Evolutionary conservation across 2,113 vertebrate species (phyloP).

Genomic region (Panthera tigris): DNA sequence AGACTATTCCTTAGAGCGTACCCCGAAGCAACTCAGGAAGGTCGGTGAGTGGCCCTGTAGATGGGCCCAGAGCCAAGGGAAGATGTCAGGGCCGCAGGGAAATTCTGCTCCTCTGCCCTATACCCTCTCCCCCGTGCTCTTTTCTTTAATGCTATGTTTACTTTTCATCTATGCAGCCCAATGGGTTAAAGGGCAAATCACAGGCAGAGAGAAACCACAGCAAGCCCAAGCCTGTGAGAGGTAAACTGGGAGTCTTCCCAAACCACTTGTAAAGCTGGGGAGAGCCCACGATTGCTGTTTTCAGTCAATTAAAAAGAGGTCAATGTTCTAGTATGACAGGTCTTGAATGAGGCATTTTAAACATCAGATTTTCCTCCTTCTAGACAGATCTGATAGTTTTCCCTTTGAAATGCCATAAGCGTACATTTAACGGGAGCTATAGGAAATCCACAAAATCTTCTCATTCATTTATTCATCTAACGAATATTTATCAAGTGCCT

Average conservation of each 20-base stretch:
- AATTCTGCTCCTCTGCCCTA: slow-evolving; percentile 69
- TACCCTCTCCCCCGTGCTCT: slow-evolving; percentile 40
- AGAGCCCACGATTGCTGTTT: background rate
- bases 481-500: background rate
- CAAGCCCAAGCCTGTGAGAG: slow-evolving; percentile 47
- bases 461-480: background rate
- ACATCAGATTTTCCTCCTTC: slow-evolving; percentile 32
- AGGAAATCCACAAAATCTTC: background rate
- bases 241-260: slow-evolving; percentile 63
- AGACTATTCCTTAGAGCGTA: slow-evolving; percentile 69
- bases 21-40: slow-evolving; percentile 77
- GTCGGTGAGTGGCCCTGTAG: slow-evolving; percentile 72
- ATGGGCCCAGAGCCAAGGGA: slow-evolving; percentile 77
- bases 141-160: slow-evolving; percentile 71
- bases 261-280: slow-evolving; percentile 36
- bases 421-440: background rate
- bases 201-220: slow-evolving; percentile 76
- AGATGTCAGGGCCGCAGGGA: slow-evolving; percentile 74
- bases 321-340: background rate
- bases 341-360: slow-evolving; percentile 7
- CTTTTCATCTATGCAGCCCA: slow-evolving; percentile 71
- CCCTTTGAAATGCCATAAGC: background rate
- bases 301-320: slow-evolving; percentile 45
- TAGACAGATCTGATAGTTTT: background rate
- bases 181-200: slow-evolving; percentile 74